Base-by-base conservation (phyloP, 1,140 invertebrate species). In the Drosophila yakuba region DNA sequence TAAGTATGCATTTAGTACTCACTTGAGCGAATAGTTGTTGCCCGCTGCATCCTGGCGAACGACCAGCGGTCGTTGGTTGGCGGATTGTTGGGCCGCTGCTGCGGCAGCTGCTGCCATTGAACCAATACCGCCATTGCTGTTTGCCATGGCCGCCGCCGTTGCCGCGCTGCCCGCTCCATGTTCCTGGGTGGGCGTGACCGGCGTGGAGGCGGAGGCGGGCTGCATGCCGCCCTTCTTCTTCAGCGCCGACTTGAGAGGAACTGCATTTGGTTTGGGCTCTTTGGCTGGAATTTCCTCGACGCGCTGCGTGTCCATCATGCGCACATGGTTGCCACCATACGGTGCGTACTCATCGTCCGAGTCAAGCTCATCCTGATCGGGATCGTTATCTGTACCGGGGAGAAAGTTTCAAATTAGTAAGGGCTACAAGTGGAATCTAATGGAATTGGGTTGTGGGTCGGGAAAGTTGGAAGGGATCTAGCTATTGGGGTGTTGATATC, bases 241-340 rank as follows among this genome's bases (percentile, higher is more conserved):
- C 43, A 98, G 94, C n/a, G 97, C 97, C 23, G 97, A 97, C 91
- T 98, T 98, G 48, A 97, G 94, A 61, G 97, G 97, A 93, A 97
- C 95, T 61, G 97, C 97, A 93, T 97, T 96, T 91, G 97, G 96
- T 85, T 96, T 95, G 15, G 96, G 96, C 93, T 97, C 97, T 93
- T 97, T 97, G 58, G 97, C 97, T 59, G 96, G 97, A 63, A 98
- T 97, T 93, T 98, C 96, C 92, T 98, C 97, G 38, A 97, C 95
- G 54, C 96, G 94, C 15, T 95, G 95, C 36, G 96, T 97, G 91
- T 97, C 96, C 79, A 97, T 96, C 62, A 91, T 82, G 94, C 83
- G 83, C 25, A 92, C 95, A 95, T 62, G 94, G 94, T 92, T 94
- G 94, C 57, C 93, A 14, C 83, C 77, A 59, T 88, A 85, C 35